A percentile compares a stretch with the other conserved stretches of the same genome.
Evolutionary conservation across 2,113 vertebrate species (phyloP).

Genomic region (Pagrus major): DNA sequence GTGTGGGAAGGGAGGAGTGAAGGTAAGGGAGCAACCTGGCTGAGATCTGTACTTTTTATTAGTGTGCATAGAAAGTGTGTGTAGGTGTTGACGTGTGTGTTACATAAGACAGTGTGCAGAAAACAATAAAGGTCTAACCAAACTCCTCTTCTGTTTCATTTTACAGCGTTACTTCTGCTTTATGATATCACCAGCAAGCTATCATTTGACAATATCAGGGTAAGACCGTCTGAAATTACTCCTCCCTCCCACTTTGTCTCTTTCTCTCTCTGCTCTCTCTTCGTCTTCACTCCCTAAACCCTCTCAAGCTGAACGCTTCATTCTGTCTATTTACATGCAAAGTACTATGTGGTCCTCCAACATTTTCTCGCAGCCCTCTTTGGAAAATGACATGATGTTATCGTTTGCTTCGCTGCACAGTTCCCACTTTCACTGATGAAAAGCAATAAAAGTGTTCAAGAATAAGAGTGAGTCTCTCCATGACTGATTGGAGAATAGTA

Average conservation of each 20-base stretch:
- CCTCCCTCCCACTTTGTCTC: background rate
- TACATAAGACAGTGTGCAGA: conserved; percentile 18
- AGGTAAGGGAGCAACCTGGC: conserved; percentile 11
- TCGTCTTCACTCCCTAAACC: conserved; percentile 36
- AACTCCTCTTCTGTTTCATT: conserved; percentile 42
- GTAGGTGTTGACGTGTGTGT: conserved; percentile 29
- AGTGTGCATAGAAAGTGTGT: conserved; percentile 9
- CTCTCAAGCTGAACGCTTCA: conserved; percentile 27
- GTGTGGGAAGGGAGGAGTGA: conserved; percentile 20
- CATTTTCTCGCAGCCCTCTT: conserved; percentile 21
- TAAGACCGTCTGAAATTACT: conserved; percentile 75
- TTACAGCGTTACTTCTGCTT: conserved; percentile 93
- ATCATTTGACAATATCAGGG: conserved; percentile 97
- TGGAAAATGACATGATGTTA: conserved; percentile 54
- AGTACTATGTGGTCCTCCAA: conserved; percentile 16
- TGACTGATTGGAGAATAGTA: conserved; percentile 56
- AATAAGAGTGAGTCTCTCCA: conserved; percentile 36
- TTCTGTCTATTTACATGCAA: conserved; percentile 55
- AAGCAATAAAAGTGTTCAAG: conserved; percentile 68
- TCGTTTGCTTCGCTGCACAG: conserved; percentile 26
- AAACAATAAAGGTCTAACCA: conserved; percentile 18
- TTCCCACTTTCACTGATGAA: conserved; percentile 60
- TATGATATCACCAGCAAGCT: conserved; percentile 97
- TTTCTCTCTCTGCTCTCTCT: background rate
- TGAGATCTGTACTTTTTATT: conserved; percentile 30